phyloP scores from a whole-genome alignment of 2,113 vertebrate genomes.

The Carassius carassius region DNA sequence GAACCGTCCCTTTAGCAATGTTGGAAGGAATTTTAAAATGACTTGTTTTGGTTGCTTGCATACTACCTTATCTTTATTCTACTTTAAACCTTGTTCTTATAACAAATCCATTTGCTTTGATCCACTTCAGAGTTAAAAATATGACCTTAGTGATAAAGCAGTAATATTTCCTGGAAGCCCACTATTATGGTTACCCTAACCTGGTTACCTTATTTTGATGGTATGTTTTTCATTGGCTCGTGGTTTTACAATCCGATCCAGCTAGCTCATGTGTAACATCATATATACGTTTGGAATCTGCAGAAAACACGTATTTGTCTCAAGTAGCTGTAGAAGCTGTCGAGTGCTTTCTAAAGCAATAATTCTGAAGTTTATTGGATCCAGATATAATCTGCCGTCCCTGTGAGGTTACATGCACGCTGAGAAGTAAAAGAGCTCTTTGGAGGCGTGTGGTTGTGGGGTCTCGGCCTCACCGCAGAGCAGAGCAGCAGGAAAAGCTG shows the following conservation, averaged over 20 bases:
- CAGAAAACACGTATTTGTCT: not conserved
- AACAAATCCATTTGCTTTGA: not conserved
- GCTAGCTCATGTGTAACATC: not conserved
- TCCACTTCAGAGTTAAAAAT: not conserved
- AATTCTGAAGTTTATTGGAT: constrained; percentile 48
- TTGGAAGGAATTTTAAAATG: not conserved
- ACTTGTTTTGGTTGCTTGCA: not conserved
- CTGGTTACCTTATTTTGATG: not conserved
- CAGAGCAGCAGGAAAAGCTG: constrained; percentile 66
- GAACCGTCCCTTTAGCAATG: not conserved
- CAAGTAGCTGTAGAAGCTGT: not conserved
- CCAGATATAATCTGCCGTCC: constrained; percentile 24
- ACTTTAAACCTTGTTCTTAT: not conserved
- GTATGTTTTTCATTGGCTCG: not conserved
- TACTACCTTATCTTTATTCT: not conserved
- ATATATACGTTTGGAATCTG: not conserved
- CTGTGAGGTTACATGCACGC: not conserved
- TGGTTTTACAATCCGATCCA: not conserved
- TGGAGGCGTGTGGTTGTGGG: constrained; percentile 63
- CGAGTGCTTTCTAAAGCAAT: not conserved
- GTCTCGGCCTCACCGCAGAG: constrained; percentile 62
- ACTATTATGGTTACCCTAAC: not conserved
- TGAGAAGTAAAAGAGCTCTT: constrained; percentile 48
- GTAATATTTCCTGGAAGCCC: constrained; percentile 1
- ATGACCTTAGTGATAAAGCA: not conserved